Percentiles rank a stretch among this genome's conserved stretches.
phyloP scores from a whole-genome alignment of 2,797 vertebrate genomes.

The Triplophysa bombifrons region DNA sequence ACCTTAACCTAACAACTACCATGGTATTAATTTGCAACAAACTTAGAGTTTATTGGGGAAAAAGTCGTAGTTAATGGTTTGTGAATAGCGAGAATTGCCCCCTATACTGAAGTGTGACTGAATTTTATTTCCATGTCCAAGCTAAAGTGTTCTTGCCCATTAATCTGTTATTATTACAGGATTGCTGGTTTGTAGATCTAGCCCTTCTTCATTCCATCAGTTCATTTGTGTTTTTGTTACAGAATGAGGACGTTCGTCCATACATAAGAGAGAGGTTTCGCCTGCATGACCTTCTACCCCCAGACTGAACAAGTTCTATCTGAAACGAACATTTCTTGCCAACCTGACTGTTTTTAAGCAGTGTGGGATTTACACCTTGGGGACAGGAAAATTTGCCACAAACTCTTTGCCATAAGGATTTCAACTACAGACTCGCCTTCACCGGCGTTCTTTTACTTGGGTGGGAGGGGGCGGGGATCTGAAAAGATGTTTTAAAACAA shows the following conservation, averaged over 20 bases:
- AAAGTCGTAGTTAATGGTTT: too few relatives aligned
- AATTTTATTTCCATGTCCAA: too few relatives aligned
- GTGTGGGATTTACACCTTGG: conserved; percentile 54
- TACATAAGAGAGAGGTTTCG: conserved; percentile 91
- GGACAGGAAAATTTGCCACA: conserved; percentile 73
- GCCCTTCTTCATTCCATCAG: background rate
- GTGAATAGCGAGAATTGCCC: too few relatives aligned
- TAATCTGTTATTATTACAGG: background rate
- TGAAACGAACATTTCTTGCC: conserved; percentile 18
- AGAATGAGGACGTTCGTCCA: conserved; percentile 90
- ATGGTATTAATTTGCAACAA: too few relatives aligned
- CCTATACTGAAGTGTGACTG: too few relatives aligned
- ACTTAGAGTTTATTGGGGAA: too few relatives aligned
- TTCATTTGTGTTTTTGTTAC: conserved; percentile 44
- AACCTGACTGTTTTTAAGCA: conserved; percentile 54
- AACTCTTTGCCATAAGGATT: conserved; percentile 69
- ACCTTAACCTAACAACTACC: too few relatives aligned
- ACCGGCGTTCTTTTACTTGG: conserved; percentile 77
- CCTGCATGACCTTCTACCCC: conserved; percentile 88
- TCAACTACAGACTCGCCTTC: conserved; percentile 84
- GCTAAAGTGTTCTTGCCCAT: too few relatives aligned
- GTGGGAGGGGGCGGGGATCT: conserved; percentile 58
- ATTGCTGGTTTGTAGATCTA: background rate
- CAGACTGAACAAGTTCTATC: conserved; percentile 75
- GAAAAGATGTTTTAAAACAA: conserved; percentile 71